Conservation (phyloP, 64 coral and sea anemone genomes). For the Porites lutea region DNA sequence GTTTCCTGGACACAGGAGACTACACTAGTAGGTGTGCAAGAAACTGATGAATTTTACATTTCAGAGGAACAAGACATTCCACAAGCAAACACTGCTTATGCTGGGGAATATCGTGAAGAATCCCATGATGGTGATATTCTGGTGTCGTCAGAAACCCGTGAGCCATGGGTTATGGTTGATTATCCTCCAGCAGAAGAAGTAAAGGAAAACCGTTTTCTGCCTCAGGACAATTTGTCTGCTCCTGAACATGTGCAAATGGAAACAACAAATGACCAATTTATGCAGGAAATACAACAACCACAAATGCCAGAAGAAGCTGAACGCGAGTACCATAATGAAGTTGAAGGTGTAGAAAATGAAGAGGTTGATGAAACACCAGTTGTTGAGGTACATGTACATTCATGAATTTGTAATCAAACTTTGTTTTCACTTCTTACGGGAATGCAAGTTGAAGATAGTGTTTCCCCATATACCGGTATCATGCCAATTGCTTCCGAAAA, state of each 20-base stretch:
- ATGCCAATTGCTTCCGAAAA: too few species aligned
- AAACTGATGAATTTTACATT: slow-evolving; percentile 5
- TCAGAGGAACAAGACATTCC: slow-evolving; percentile 28
- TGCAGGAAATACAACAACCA: neutral
- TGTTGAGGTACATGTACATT: neutral
- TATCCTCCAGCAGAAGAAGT: slow-evolving; percentile 2
- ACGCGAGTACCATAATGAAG: neutral
- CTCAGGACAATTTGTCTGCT: neutral
- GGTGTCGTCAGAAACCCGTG: neutral
- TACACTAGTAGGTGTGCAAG: neutral
- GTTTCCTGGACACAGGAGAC: neutral
- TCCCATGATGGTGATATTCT: neutral
- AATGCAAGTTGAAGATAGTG: too few species aligned
- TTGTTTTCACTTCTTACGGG: too few species aligned
- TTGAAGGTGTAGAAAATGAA: neutral
- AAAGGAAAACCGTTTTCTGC: neutral
- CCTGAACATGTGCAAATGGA: neutral
- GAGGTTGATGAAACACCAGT: neutral
- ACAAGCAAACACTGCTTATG: neutral
- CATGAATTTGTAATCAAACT: neutral
- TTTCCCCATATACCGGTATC: too few species aligned
- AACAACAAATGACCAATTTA: neutral
- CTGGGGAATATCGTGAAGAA: neutral
- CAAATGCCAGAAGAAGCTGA: neutral
- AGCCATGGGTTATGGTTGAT: slow-evolving; percentile 44